These are phyloP conservation scores for Sebastes iracundus DNA, from an alignment of 2,797 vertebrate species.

Conservation along the genomic window DNA sequence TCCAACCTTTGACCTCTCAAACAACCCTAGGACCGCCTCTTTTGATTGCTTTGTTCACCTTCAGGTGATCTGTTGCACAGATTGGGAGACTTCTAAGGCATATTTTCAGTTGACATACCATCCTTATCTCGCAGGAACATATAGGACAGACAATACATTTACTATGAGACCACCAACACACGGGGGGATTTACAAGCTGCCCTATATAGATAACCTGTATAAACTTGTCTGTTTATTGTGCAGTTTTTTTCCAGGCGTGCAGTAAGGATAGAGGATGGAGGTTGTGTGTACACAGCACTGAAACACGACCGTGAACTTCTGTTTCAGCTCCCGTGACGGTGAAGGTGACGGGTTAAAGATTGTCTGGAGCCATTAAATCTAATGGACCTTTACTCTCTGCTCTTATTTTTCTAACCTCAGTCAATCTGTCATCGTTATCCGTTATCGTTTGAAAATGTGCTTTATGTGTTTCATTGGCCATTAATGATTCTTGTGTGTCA, in stretches of 20 bases:
- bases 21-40: neutral
- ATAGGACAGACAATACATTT: neutral
- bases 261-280: neutral
- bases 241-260: neutral
- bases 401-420: constrained; percentile 10
- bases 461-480: neutral
- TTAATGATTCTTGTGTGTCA: neutral
- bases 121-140: constrained; percentile 19
- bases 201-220: neutral
- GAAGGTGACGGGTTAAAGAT: constrained; percentile 46
- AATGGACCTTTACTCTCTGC: neutral
- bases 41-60: constrained; percentile 5
- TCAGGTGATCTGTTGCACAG: constrained; percentile 10
- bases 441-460: neutral
- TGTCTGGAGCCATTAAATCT: constrained; percentile 5
- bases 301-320: constrained; percentile 24
- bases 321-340: constrained; percentile 3
- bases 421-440: neutral
- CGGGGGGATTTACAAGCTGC: neutral
- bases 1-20: neutral
- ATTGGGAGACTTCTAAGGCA: neutral
- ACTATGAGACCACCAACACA: neutral
- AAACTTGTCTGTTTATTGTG: neutral
- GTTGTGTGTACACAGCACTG: constrained; percentile 24
- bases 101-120: neutral